These are phyloP conservation scores for Panorpa germanica DNA, from an alignment of 2,888 invertebrate species.

Conservation along the genomic window DNA sequence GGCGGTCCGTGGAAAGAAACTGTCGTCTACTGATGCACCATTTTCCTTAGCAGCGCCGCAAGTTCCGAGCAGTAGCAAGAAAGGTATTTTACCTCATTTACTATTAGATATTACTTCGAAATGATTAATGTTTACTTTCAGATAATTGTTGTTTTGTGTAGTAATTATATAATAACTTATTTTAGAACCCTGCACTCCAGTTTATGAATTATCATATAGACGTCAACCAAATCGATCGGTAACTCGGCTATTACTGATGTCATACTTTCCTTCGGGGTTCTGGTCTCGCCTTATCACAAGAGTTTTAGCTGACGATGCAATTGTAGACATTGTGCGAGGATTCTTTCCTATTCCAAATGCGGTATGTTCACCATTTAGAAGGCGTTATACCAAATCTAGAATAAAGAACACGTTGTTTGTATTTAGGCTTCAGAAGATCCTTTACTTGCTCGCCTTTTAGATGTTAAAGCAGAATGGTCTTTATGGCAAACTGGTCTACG, in stretches of 20 bases:
- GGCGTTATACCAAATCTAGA: neutral
- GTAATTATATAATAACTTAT: too few relatives aligned
- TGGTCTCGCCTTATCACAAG: conserved; percentile 89
- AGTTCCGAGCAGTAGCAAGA: conserved; percentile 1
- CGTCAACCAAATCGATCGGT: conserved; percentile 36
- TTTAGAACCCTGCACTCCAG: neutral
- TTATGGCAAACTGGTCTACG: conserved; percentile 88
- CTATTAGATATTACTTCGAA: too few relatives aligned
- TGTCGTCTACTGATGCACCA: neutral
- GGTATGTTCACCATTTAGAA: conserved; percentile 20
- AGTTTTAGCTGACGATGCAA: conserved; percentile 75
- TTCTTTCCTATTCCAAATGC: conserved; percentile 57
- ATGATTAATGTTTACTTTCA: too few relatives aligned
- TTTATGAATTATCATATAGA: conserved; percentile 16
- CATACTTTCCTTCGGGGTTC: conserved; percentile 95
- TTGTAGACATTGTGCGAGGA: conserved; percentile 56
- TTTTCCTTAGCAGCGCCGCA: conserved; percentile 1
- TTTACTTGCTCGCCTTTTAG: conserved; percentile 36
- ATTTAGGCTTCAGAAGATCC: conserved; percentile 37
- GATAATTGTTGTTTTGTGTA: too few relatives aligned
- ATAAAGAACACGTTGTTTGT: conserved; percentile 2
- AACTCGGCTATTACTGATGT: conserved; percentile 70
- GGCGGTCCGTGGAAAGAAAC: conserved; percentile 36
- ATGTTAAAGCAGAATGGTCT: conserved; percentile 70
- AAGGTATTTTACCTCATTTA: too few relatives aligned